A percentile compares a stretch with the other conserved stretches of the same genome.
phyloP scores from a whole-genome alignment of 2,113 vertebrate genomes.

The Cardinalis cardinalis region DNA sequence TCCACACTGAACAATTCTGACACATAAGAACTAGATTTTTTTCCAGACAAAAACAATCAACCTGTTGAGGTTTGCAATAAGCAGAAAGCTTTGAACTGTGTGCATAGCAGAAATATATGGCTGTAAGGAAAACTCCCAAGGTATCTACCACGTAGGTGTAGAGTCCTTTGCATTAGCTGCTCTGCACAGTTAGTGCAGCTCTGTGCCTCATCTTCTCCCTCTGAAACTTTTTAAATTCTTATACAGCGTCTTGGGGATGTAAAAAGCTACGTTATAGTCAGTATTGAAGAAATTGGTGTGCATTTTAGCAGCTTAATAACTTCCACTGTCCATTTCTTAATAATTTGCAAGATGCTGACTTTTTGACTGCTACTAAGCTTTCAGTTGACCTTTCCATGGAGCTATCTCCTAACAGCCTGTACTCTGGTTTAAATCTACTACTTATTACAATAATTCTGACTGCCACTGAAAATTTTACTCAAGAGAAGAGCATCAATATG shows the following conservation, averaged over 20 bases:
- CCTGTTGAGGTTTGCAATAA: background rate
- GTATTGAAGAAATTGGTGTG: background rate
- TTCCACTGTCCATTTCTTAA: background rate
- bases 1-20: background rate
- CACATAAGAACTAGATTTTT: background rate
- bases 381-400: background rate
- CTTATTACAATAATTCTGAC: background rate
- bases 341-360: background rate
- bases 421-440: background rate
- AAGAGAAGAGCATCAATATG: background rate
- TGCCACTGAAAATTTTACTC: background rate
- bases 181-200: background rate
- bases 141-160: accelerated
- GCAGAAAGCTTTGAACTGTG: background rate
- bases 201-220: background rate
- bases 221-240: background rate
- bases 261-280: background rate
- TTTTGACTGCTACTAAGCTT: background rate
- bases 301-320: background rate
- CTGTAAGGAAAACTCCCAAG: background rate
- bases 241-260: background rate
- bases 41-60: background rate
- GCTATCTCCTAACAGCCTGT: background rate
- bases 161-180: background rate
- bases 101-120: accelerated